Base-by-base conservation (phyloP, 2,113 vertebrate species). In the Alexandromys fortis region DNA sequence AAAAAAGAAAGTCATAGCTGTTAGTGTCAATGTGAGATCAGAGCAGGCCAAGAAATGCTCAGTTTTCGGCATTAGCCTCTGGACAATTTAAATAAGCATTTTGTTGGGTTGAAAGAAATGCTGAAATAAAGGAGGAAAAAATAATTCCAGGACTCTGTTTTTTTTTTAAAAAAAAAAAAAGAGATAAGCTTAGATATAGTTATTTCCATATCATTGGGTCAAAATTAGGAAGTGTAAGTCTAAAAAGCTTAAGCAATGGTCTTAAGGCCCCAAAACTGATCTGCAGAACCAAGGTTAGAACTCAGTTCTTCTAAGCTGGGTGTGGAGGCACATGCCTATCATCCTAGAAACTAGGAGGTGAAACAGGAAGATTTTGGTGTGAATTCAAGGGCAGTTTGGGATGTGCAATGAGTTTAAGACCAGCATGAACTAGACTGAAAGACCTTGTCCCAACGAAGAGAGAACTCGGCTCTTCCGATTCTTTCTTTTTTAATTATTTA, bases 51-150 rank as follows among this genome's bases (percentile, higher is more conserved):
- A 49, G 30, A 14, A 42, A n/a, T 61, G 65, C 2, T 72, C 26
- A 11, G 1, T 17, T 88, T 70, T 81, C 38, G 17, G 3, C 3
- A 2, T 63, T 12, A 42, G 16, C 14, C 47, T 47, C 73, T 90
- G 91, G 96, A 30, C 24, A 49, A 94, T 10, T 52, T 87, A 65
- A 95, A 38, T 35, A 7, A 81, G 58, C 9, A 75, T 45, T 49
- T 76, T 90, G 38, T 78, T 55, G 94, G 13, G 13, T 19, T 92
- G 30, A 70, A 94, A 96, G 87, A 35, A 13, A n/a, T 88, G 35
- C 2, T 87, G 14, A 35, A 75, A 67, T 79, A 95, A 72, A 52
- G 3, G 24, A 86, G 79, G 79, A 61, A 96, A 96, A 79, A n/a
- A 85, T 63, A 72, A 0, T 19, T 35, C 45, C 28, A 75, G 24